Evolutionary conservation across 92 coral and sea anemone species (phyloP).

Genomic region (Heliopora coerulea): DNA sequence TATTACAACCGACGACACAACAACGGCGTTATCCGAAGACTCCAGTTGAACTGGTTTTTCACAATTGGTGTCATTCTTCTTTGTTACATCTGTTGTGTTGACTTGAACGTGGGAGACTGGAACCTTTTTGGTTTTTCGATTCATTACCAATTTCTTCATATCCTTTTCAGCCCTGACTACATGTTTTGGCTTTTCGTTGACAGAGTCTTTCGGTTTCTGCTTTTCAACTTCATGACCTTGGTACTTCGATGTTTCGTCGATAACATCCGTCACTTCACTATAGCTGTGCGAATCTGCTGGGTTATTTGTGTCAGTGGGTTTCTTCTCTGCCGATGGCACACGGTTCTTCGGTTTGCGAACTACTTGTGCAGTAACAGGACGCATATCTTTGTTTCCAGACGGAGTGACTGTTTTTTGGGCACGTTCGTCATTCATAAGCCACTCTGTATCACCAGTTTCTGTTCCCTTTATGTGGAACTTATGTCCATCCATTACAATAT

Average conservation of each 20-base stretch:
- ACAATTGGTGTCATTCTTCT: constrained; percentile 80
- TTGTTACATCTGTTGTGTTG: constrained; percentile 70
- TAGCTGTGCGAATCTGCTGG: constrained; percentile 24
- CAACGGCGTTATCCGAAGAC: constrained; percentile 99
- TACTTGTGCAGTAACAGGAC: background rate
- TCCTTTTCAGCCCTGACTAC: background rate
- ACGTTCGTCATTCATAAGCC: constrained; percentile 14
- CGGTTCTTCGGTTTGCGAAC: background rate
- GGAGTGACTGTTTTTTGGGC: background rate
- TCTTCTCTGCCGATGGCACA: background rate
- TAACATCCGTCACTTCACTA: constrained; percentile 79
- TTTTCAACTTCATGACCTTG: background rate
- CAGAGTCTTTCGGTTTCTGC: background rate
- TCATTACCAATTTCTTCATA: background rate
- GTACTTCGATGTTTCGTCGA: constrained; percentile 49
- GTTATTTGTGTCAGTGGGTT: constrained; percentile 2
- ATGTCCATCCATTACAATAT: constrained; percentile 90
- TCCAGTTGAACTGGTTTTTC: constrained; percentile 95
- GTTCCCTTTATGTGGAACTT: constrained; percentile 85
- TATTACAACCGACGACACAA: constrained; percentile 98
- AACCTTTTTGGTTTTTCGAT: background rate
- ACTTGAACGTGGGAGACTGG: constrained; percentile 54
- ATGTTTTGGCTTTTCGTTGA: background rate
- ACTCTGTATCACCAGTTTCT: constrained; percentile 70
- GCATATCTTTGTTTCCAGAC: background rate